Conservation (phyloP, 2,888 invertebrate genomes). For the Phaonia tiefii region DNA sequence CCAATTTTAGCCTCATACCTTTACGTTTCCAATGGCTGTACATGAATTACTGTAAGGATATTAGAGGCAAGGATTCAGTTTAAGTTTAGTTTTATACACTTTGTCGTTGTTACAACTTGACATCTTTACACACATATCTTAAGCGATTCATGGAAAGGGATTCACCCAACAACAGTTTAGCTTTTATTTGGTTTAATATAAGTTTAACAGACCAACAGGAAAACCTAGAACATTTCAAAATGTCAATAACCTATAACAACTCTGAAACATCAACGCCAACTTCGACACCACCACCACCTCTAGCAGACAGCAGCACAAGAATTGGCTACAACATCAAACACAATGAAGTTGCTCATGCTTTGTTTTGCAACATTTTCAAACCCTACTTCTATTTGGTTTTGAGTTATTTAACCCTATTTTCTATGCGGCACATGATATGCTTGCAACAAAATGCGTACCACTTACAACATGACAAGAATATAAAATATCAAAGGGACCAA, state of each 20-base stretch:
- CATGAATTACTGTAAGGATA: too few relatives aligned
- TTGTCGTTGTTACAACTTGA: too few relatives aligned
- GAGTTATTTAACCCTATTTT: conserved; percentile 35
- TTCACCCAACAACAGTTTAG: too few relatives aligned
- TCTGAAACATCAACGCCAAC: too few relatives aligned
- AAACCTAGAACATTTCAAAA: conserved; percentile 12
- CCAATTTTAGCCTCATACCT: too few relatives aligned
- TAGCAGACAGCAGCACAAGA: conserved; percentile 11
- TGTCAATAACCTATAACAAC: conserved; percentile 40
- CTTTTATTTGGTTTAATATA: conserved; percentile 19
- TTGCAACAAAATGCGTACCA: conserved; percentile 10
- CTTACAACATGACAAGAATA: conserved; percentile 28
- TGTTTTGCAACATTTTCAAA: conserved; percentile 14
- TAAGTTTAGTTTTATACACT: too few relatives aligned
- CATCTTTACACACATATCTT: too few relatives aligned
- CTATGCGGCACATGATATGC: background rate
- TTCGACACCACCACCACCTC: background rate
- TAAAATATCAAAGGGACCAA: conserved; percentile 38
- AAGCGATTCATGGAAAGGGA: too few relatives aligned
- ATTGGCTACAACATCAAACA: conserved; percentile 9
- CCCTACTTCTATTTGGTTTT: background rate
- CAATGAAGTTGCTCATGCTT: background rate
- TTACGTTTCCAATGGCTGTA: too few relatives aligned
- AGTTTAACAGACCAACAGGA: too few relatives aligned
- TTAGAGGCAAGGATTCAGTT: too few relatives aligned